Evolutionary conservation across 2,888 invertebrate species (phyloP).

Genomic region (Willowsia nigromaculata): DNA sequence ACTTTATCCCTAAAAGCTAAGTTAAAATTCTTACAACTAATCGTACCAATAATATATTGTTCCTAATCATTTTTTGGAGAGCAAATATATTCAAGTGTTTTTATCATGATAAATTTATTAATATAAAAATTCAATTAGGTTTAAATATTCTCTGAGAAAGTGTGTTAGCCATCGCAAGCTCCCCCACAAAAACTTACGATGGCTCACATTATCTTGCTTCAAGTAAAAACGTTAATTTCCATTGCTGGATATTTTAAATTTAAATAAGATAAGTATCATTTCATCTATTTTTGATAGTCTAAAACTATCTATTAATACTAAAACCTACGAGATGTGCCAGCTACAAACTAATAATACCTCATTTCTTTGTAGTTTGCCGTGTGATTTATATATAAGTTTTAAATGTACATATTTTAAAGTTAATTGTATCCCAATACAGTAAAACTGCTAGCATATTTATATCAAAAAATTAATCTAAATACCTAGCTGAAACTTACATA

Average conservation of each 20-base stretch:
- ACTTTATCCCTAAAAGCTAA: background rate
- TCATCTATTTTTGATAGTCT: no score
- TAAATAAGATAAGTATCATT: no score
- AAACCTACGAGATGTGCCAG: background rate
- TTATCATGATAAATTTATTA: background rate
- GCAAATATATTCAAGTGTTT: background rate
- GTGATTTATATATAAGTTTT: background rate
- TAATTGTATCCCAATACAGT: background rate
- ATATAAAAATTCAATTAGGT: background rate
- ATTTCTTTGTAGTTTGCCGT: constrained; percentile 42
- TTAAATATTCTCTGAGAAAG: background rate
- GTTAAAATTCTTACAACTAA: constrained; percentile 5
- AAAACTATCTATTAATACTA: no score
- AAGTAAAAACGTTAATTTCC: background rate
- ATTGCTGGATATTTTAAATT: background rate
- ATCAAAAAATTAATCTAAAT: no score
- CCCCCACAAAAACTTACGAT: constrained; percentile 21
- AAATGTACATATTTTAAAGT: background rate
- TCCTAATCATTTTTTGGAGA: constrained; percentile 25
- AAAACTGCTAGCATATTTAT: constrained; percentile 17
- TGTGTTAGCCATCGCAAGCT: background rate
- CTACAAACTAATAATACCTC: constrained; percentile 55
- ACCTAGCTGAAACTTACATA: background rate
- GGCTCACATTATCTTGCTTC: background rate
- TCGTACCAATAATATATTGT: background rate